Evolutionary conservation across 2,797 vertebrate species (phyloP), one percentile per base, ranked within the genome.

Genomic region (Otolemur crassicaudatus): DNA sequence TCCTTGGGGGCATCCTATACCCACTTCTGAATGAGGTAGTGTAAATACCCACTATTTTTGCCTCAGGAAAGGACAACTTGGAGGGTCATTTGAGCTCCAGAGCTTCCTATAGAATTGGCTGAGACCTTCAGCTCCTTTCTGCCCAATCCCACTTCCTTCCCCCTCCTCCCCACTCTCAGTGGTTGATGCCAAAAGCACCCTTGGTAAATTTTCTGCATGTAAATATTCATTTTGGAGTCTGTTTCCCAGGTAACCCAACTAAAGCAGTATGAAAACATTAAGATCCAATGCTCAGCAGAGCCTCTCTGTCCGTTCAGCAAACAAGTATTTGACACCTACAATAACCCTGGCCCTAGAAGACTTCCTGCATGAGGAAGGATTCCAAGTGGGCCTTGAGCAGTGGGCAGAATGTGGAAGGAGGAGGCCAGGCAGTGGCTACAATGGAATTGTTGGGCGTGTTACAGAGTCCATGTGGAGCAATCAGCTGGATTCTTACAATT

Each of bases 181-280:
- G 69, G 13, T 83, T 89, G 84, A 61, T 93, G 46, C 87, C 87
- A 60, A 94, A 61, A 70, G 20, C 72, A 76, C 22, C 22, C 46
- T 83, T 56, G 46, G n/a, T 58, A 92, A 58, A 87, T 91, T 80
- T 94, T 70, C 67, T 61, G 8, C 40, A 46, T 83, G 58, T 22
- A 95, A n/a, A 94, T 96, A 79, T 97, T 43, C 76, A 94, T 73
- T 91, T 96, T 65, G 87, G 91, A 89, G 37, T 75, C 88, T 95
- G 49, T 96, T 92, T 94, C 95, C 92, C 89, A 94, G 95, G 89
- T 65, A 94, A 94, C 92, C 20, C 77, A 61, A 84, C 89, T 75
- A 82, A 93, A 40, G 58, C 69, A 61, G 23, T 63, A 81, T 43
- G 7, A 56, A 53, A 87, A 82, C 67, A 43, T 16, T 27, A 49